Percentiles rank a stretch among this genome's conserved stretches.
These are phyloP conservation scores for Micropoecilia bifurca DNA, from an alignment of 2,797 vertebrate genomes.

Conservation along the genomic window DNA sequence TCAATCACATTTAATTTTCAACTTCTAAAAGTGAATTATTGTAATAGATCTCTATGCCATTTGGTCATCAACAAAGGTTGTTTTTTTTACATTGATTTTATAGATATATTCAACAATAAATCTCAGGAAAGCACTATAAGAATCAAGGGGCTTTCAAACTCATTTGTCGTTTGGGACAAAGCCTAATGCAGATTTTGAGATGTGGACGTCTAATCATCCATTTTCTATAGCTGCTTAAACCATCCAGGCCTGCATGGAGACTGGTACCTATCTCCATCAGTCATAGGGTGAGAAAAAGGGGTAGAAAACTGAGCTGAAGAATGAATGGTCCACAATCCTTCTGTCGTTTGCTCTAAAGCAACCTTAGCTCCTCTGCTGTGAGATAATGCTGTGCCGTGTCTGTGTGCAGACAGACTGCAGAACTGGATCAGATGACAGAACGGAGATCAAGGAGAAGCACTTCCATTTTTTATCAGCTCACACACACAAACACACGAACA, in stretches of 20 bases:
- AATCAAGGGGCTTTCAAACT: neutral
- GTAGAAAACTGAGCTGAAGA: conserved; percentile 23
- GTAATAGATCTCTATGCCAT: neutral
- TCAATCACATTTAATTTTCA: conserved; percentile 15
- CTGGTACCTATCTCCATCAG: neutral
- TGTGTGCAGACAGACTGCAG: conserved; percentile 33
- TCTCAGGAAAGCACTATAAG: neutral
- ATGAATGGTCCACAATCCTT: conserved; percentile 50
- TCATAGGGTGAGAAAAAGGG: neutral
- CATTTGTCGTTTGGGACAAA: neutral
- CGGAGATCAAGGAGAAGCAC: conserved; percentile 38
- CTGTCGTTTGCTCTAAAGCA: conserved; percentile 55
- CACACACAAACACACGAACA: neutral
- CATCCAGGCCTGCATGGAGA: neutral
- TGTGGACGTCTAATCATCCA: neutral
- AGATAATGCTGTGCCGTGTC: conserved; percentile 61
- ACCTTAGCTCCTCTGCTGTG: conserved; percentile 64
- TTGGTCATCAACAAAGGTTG: neutral
- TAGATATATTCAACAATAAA: no score
- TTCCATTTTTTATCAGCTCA: conserved; percentile 70
- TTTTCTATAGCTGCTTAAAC: neutral
- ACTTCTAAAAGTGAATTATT: conserved; percentile 4
- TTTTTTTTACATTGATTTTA: neutral
- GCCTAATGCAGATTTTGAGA: neutral
- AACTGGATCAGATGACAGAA: conserved; percentile 69